A percentile compares a stretch with the other conserved stretches of the same genome.
These are phyloP conservation scores for Mystacornis crossleyi DNA, from an alignment of 2,113 vertebrate genomes.

Conservation along the genomic window DNA sequence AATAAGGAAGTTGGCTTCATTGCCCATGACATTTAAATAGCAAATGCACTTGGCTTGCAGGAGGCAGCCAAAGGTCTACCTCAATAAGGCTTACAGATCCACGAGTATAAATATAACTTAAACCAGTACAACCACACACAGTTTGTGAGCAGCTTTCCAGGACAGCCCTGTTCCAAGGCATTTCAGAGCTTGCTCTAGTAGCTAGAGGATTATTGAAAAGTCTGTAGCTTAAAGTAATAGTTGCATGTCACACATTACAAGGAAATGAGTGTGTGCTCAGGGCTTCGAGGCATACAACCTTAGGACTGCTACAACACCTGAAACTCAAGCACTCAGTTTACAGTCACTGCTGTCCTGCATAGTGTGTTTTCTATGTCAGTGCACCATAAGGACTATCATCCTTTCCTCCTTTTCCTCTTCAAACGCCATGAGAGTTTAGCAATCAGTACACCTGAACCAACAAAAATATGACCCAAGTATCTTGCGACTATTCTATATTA, in stretches of 20 bases:
- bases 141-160: neutral
- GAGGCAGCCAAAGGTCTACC: constrained; percentile 8
- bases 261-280: neutral
- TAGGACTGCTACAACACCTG: neutral
- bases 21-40: neutral
- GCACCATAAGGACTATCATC: neutral
- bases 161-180: neutral
- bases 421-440: neutral
- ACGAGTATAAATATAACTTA: neutral
- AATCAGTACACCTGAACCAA: neutral
- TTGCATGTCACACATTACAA: neutral
- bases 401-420: neutral
- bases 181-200: neutral
- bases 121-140: neutral
- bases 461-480: neutral
- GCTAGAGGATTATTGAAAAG: neutral
- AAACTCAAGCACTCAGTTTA: neutral
- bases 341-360: neutral
- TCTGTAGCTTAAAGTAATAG: neutral
- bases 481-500: neutral
- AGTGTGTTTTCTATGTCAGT: neutral
- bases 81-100: neutral
- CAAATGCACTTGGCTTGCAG: neutral
- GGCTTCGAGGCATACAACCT: neutral
- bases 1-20: neutral